Conservation (phyloP, 2,797 vertebrate genomes). For the Acrocephalus scirpaceus region DNA sequence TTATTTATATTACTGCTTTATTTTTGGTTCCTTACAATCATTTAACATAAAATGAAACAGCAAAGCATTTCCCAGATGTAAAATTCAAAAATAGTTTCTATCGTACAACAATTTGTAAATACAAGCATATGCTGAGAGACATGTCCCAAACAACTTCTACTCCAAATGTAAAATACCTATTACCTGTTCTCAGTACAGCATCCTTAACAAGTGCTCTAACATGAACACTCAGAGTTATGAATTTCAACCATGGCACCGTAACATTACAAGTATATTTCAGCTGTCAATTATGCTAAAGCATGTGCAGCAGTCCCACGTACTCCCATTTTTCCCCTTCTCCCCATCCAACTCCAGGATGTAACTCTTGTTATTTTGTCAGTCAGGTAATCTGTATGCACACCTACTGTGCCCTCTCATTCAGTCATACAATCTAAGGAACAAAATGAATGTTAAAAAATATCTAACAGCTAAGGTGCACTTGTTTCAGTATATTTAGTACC, state of each 20-base stretch:
- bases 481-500: conserved; percentile 12
- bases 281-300: conserved; percentile 8
- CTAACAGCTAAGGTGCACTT: neutral
- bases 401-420: neutral
- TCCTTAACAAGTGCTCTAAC: neutral
- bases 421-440: neutral
- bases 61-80: neutral
- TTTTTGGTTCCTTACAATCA: neutral
- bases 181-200: neutral
- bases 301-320: neutral
- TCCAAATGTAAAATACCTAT: neutral
- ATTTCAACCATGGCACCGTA: neutral
- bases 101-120: neutral
- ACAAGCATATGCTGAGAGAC: neutral
- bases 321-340: neutral
- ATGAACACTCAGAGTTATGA: neutral
- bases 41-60: neutral
- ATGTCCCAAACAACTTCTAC: neutral
- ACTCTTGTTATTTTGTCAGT: neutral
- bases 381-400: neutral
- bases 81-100: neutral
- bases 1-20: neutral
- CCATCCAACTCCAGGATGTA: neutral
- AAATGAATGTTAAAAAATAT: neutral
- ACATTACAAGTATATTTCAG: neutral